A percentile compares a stretch with the other conserved stretches of the same genome.
phyloP scores from a whole-genome alignment of 2,888 invertebrate species.

The Dasypolia templi region DNA sequence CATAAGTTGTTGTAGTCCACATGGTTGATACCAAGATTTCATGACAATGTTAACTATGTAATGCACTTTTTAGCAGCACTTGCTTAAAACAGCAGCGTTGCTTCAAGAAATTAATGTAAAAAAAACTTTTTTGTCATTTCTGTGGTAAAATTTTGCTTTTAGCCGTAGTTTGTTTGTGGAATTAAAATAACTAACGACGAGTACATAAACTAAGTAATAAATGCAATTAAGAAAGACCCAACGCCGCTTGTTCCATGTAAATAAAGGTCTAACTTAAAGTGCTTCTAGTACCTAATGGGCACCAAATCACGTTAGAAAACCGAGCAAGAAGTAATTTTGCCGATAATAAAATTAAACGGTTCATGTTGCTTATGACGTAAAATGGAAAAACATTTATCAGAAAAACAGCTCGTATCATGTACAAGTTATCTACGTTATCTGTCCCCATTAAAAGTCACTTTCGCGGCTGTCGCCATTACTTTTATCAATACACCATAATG shows the following conservation, averaged over 20 bases:
- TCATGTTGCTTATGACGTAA: not conserved
- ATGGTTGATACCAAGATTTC: not conserved
- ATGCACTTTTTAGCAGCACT: not conserved
- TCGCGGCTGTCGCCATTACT: constrained; percentile 19
- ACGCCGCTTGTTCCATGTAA: not conserved
- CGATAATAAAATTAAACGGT: constrained; percentile 11
- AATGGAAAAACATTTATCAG: not conserved
- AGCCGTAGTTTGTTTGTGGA: not conserved
- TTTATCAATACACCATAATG: constrained; percentile 26
- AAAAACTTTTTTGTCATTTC: constrained; percentile 4
- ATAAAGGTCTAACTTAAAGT: not conserved
- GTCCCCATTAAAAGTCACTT: constrained; percentile 43
- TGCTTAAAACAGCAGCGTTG: not conserved
- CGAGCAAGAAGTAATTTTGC: constrained; percentile 8
- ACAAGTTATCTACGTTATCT: constrained; percentile 27
- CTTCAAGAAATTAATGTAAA: not conserved
- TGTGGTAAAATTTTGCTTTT: not conserved
- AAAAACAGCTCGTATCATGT: not conserved
- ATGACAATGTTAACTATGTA: not conserved
- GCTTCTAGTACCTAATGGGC: not conserved
- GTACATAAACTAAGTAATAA: not conserved
- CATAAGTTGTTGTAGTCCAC: not conserved
- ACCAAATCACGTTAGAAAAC: not conserved
- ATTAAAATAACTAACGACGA: constrained; percentile 15
- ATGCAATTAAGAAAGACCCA: not conserved